Evolutionary conservation across 1,140 invertebrate genomes (phyloP).

Genomic region (Pseudoatta argentina): DNA sequence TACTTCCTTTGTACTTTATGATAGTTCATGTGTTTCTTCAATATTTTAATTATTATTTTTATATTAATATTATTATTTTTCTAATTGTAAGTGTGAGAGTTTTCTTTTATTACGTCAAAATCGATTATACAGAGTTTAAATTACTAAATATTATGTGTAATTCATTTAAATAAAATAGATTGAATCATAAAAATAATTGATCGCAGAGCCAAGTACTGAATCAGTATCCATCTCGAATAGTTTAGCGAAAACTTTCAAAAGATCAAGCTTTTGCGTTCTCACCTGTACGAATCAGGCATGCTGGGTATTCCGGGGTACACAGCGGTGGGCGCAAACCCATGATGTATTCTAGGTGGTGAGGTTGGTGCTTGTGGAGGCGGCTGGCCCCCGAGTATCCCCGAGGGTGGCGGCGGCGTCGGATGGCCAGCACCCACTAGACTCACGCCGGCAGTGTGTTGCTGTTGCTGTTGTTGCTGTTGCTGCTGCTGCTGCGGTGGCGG

Average conservation of each 20-base stretch:
- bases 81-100: too few relatives aligned
- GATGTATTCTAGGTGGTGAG: slow-evolving; percentile 84
- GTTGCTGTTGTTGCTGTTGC: slow-evolving; percentile 82
- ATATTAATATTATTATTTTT: too few relatives aligned
- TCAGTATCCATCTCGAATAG: background rate
- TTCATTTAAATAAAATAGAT: background rate
- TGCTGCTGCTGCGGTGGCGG: slow-evolving; percentile 81
- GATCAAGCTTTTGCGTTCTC: slow-evolving; percentile 45
- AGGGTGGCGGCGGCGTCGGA: slow-evolving; percentile 86
- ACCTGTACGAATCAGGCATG: slow-evolving; percentile 89
- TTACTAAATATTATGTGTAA: too few relatives aligned
- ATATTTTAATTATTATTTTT: too few relatives aligned
- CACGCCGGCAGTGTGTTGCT: slow-evolving; percentile 83
- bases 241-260: background rate
- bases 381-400: slow-evolving; percentile 80
- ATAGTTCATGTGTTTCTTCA: too few relatives aligned
- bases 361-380: slow-evolving; percentile 83
- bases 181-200: slow-evolving; percentile 2
- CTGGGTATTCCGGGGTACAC: slow-evolving; percentile 86
- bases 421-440: slow-evolving; percentile 85
- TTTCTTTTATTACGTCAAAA: too few relatives aligned
- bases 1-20: too few relatives aligned
- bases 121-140: too few relatives aligned
- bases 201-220: background rate
- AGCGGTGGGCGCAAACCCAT: slow-evolving; percentile 83